Evolutionary conservation across 2,888 invertebrate genomes (phyloP).

Genomic region (Crepidodera aurea): DNA sequence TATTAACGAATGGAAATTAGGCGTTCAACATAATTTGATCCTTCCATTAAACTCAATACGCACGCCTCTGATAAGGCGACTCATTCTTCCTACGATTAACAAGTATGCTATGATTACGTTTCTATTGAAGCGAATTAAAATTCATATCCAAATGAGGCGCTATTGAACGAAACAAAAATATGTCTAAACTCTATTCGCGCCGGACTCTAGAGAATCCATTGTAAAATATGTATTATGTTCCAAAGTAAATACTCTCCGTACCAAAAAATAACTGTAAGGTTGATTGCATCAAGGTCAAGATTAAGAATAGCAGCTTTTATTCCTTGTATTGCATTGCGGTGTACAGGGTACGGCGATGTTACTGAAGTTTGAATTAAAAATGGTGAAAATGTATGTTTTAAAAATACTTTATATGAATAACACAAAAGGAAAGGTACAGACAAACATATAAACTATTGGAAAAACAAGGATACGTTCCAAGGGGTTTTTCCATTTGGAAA

Average conservation of each 20-base stretch:
- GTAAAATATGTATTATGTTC: background rate
- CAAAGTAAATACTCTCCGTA: constrained; percentile 3
- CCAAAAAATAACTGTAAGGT: background rate
- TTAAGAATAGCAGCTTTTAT: constrained; percentile 9
- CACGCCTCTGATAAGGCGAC: background rate
- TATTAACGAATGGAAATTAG: too few species aligned
- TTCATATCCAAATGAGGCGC: constrained; percentile 31
- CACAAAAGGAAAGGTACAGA: too few species aligned
- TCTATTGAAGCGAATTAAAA: constrained; percentile 32
- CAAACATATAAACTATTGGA: too few species aligned
- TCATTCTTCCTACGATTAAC: constrained; percentile 11
- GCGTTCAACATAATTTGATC: too few species aligned
- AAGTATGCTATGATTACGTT: constrained; percentile 16
- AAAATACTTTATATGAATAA: too few species aligned
- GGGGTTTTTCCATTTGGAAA: too few species aligned
- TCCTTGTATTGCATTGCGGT: background rate
- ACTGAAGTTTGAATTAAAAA: too few species aligned
- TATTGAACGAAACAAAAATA: constrained; percentile 33
- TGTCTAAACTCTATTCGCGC: constrained; percentile 4
- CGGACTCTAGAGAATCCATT: background rate
- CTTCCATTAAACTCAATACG: background rate
- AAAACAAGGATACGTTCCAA: too few species aligned
- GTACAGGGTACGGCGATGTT: too few species aligned
- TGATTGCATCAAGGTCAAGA: constrained; percentile 14
- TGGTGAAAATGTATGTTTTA: too few species aligned